A percentile compares a stretch with the other conserved stretches of the same genome.
phyloP scores from a whole-genome alignment of 2,797 vertebrate species.

The Ibycter americanus region DNA sequence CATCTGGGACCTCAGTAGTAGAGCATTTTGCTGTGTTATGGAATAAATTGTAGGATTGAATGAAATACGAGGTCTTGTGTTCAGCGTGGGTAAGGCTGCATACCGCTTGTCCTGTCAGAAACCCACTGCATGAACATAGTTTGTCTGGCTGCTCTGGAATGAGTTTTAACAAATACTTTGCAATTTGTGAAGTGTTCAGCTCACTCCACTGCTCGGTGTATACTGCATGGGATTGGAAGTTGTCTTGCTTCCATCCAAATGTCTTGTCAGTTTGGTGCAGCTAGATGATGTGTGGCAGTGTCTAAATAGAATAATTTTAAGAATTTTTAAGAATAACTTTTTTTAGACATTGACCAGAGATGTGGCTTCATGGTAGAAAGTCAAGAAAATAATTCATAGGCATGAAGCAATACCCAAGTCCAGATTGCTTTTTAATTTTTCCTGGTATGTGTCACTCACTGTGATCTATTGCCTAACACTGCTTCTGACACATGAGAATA shows the following conservation, averaged over 20 bases:
- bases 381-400: neutral
- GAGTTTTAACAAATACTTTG: neutral
- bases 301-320: neutral
- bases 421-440: neutral
- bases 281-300: neutral
- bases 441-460: neutral
- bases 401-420: neutral
- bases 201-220: neutral
- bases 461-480: neutral
- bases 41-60: neutral
- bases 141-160: neutral
- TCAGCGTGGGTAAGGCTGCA: neutral
- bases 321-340: neutral
- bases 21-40: neutral
- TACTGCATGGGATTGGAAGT: neutral
- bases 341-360: neutral
- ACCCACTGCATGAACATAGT: neutral
- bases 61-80: neutral
- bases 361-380: neutral
- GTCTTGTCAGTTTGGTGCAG: neutral
- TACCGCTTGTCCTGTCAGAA: neutral
- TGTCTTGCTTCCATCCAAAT: neutral
- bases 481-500: neutral
- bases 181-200: neutral
- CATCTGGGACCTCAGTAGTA: neutral